Evolutionary conservation across 1,140 invertebrate species (phyloP).

Genomic region (Diachasmimorpha longicaudata): DNA sequence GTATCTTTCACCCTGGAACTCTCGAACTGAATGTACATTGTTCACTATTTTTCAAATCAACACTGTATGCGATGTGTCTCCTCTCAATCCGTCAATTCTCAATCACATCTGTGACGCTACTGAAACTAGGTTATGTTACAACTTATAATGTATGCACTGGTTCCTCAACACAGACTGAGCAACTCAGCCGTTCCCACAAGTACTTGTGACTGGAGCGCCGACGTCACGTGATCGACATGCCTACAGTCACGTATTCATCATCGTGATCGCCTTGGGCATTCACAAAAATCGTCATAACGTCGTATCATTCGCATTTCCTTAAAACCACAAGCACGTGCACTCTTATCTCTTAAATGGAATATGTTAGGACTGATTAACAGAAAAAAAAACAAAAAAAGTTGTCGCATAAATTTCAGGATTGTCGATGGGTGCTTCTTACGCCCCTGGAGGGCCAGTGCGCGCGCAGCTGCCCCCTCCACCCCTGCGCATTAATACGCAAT

Average conservation of each 20-base stretch:
- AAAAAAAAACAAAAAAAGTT: too few relatives aligned
- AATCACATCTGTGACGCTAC: too few relatives aligned
- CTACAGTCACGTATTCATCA: not conserved
- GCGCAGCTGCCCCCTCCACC: not conserved
- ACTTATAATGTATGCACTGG: too few relatives aligned
- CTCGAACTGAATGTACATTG: slow-evolving; percentile 59
- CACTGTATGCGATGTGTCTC: too few relatives aligned
- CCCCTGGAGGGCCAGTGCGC: not conserved
- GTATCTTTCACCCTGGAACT: slow-evolving; percentile 54
- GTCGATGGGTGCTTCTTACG: not conserved
- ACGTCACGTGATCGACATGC: not conserved
- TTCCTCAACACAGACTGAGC: not conserved
- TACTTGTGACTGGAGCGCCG: not conserved
- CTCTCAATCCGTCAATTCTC: too few relatives aligned
- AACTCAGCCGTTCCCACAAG: not conserved
- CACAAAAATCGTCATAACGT: not conserved
- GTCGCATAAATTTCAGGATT: not conserved
- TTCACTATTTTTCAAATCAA: not conserved
- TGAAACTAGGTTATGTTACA: too few relatives aligned
- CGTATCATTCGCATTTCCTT: too few relatives aligned
- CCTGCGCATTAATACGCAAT: not conserved
- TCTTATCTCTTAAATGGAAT: too few relatives aligned
- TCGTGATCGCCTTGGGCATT: not conserved
- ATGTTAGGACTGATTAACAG: too few relatives aligned
- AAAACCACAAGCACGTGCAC: too few relatives aligned